These are phyloP conservation scores for Anas platyrhynchos DNA, from an alignment of 2,113 vertebrate species.

Conservation along the genomic window DNA sequence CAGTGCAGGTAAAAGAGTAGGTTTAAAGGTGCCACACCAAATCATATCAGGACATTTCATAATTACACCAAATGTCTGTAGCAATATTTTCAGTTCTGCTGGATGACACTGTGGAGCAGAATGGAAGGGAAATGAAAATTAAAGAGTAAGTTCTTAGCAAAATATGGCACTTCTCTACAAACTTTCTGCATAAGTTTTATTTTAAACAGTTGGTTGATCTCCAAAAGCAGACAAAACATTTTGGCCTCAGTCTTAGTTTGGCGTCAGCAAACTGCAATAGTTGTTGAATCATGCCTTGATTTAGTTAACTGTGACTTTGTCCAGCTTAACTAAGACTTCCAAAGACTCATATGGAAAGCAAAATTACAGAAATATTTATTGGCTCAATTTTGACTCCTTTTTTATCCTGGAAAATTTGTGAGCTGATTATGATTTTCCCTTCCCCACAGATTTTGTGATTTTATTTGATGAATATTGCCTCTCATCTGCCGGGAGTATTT, in stretches of 20 bases:
- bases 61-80: not conserved
- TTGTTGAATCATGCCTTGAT: slow-evolving; percentile 51
- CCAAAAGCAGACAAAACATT: slow-evolving; percentile 37
- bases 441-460: not conserved
- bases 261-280: slow-evolving; percentile 35
- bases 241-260: slow-evolving; percentile 15
- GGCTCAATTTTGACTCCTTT: slow-evolving; percentile 32
- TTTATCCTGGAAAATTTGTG: slow-evolving; percentile 32
- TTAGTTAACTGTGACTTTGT: slow-evolving; percentile 25
- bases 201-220: slow-evolving; percentile 33
- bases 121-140: not conserved
- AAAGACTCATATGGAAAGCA: not conserved
- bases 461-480: slow-evolving; percentile 17
- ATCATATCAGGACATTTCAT: not conserved
- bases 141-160: not conserved
- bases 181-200: not conserved
- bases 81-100: not conserved
- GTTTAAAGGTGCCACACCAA: not conserved
- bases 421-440: slow-evolving; percentile 12
- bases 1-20: not conserved
- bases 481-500: slow-evolving; percentile 1
- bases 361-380: slow-evolving; percentile 8
- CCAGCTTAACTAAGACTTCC: not conserved
- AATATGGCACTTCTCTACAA: not conserved
- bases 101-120: not conserved